phyloP scores from a whole-genome alignment of 1,140 invertebrate genomes.

The Camponotus vicinus region DNA sequence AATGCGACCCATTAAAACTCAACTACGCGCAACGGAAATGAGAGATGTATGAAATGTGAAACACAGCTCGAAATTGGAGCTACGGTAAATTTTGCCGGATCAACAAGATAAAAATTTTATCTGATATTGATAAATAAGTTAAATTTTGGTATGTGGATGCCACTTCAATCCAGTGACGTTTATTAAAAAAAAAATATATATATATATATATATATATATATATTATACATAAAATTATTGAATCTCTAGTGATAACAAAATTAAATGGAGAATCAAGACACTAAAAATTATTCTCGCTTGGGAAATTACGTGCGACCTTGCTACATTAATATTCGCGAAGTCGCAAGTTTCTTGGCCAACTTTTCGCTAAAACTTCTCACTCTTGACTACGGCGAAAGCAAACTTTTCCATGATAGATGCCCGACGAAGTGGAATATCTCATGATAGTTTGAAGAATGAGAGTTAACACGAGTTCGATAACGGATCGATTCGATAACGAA shows the following conservation, averaged over 20 bases:
- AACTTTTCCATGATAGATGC: slow-evolving; percentile 44
- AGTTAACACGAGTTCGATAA: slow-evolving; percentile 20
- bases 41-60: slow-evolving; percentile 31
- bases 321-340: slow-evolving; percentile 41
- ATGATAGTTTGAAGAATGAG: slow-evolving; percentile 29
- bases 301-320: slow-evolving; percentile 5
- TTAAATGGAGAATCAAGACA: slow-evolving; percentile 28
- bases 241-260: not conserved
- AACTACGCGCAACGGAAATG: slow-evolving; percentile 27
- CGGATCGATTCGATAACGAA: slow-evolving; percentile 23
- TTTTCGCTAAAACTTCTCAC: slow-evolving; percentile 39
- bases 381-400: not conserved
- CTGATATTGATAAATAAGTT: slow-evolving; percentile 8
- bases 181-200: not conserved
- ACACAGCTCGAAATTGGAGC: slow-evolving; percentile 19
- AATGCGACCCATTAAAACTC: slow-evolving; percentile 40
- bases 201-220: too few species aligned
- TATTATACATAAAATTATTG: not conserved
- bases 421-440: slow-evolving; percentile 17
- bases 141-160: not conserved
- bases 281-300: slow-evolving; percentile 1
- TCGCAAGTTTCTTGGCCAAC: slow-evolving; percentile 28
- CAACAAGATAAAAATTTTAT: slow-evolving; percentile 25
- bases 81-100: slow-evolving; percentile 23
- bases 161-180: slow-evolving; percentile 3